Evolutionary conservation across 2,888 invertebrate genomes (phyloP), one percentile per base, ranked within the genome.

Genomic region (Nymphalis c-album): DNA sequence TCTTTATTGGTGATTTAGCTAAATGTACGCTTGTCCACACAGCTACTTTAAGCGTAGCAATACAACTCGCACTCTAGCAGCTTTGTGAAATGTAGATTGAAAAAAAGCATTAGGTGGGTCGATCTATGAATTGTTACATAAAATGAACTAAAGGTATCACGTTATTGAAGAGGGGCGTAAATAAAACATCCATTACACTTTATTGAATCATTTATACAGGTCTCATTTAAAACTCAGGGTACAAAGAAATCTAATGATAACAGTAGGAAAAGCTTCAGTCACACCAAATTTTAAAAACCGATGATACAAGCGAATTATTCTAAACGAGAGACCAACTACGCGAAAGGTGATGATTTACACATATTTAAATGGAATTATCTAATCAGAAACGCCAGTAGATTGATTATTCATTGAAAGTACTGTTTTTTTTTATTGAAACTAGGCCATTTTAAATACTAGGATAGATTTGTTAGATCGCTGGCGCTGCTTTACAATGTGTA

Each of bases 181-280:
- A 73, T 74, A 16, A 72, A 88, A 90, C 85, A 84, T 71, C 78
- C 72, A 75, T 84, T 75, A 81, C 76, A 84, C 79, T 90, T 90
- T 89, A 88, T 88, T 90, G 82, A 88, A 85, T 90, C 85, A 74
- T 74, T 74, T 74, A 75, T 75, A 76, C 74, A 74, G 71, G 67
- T 73, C 71, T 68, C 73, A 72, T 73, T 73, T 73, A 74, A 72
- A 88, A 86, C 85, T 86, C 80, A 88, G 80, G 80, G 82, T 61
- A 58, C 40, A 58, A 69, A 62, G 51, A 57, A 85, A 85, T 80
- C 74, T 79, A 87, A 86, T 81, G 78, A 78, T 82, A 84, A 85
- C 85, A 78, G 47, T 71, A 59, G 63, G 69, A 69, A 66, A 74
- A 74, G 73, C 74, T 64, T 60, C 72, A 73, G 40, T 73, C 72